Conservation (phyloP, 2,797 vertebrate species). For the Pangasius mekongensis region DNA sequence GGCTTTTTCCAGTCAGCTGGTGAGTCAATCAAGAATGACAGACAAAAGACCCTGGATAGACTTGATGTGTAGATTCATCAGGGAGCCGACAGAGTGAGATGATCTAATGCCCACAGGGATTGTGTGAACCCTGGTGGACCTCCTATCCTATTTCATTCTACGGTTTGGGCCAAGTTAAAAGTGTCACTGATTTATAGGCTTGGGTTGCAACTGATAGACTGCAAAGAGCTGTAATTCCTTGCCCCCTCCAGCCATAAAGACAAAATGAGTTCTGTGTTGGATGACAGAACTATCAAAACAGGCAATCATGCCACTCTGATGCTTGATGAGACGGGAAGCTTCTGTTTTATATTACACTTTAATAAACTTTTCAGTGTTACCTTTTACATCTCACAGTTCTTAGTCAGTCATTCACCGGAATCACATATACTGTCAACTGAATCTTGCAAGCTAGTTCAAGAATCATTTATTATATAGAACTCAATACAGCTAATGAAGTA, state of each 20-base stretch:
- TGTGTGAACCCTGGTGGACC: constrained; percentile 43
- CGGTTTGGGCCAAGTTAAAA: constrained; percentile 40
- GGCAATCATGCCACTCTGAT: neutral
- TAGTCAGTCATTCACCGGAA: neutral
- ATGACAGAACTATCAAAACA: constrained; percentile 26
- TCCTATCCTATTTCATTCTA: constrained; percentile 54
- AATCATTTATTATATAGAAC: neutral
- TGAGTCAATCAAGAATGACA: constrained; percentile 48
- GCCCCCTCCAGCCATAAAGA: constrained; percentile 12
- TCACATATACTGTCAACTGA: neutral
- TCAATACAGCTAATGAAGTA: neutral
- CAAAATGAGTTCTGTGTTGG: constrained; percentile 20
- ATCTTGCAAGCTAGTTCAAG: neutral
- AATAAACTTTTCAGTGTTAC: neutral
- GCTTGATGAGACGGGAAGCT: neutral
- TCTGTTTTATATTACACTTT: neutral
- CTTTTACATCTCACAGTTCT: neutral
- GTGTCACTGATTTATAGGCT: constrained; percentile 52
- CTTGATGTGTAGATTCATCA: constrained; percentile 64
- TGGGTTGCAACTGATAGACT: constrained; percentile 29
- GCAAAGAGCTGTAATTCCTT: constrained; percentile 25
- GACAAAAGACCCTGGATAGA: constrained; percentile 48
- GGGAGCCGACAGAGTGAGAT: constrained; percentile 63
- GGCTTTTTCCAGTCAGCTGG: constrained; percentile 34
- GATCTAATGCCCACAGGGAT: constrained; percentile 60